Percentiles rank a stretch among this genome's conserved stretches.
These are phyloP conservation scores for Platycercus adscitus DNA, from an alignment of 2,113 vertebrate genomes.

Conservation along the genomic window DNA sequence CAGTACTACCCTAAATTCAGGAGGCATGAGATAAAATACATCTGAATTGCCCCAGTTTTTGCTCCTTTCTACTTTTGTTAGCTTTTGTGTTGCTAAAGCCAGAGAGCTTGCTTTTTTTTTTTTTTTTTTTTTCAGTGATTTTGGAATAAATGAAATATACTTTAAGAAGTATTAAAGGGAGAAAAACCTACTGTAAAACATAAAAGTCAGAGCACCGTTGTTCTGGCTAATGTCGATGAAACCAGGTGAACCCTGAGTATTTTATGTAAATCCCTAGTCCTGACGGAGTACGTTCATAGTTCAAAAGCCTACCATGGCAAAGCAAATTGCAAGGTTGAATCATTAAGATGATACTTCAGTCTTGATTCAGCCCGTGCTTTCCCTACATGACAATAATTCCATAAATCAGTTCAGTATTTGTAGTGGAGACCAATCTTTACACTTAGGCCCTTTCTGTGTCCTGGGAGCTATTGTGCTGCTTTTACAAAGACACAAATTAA, in stretches of 20 bases:
- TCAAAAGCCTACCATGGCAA: neutral
- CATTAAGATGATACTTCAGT: neutral
- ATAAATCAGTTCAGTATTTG: neutral
- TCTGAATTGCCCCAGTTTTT: neutral
- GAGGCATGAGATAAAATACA: neutral
- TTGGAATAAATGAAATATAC: neutral
- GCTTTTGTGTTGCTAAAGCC: neutral
- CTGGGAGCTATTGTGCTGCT: neutral
- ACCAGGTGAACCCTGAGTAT: conserved; percentile 6
- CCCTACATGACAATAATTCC: neutral
- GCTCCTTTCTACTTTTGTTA: neutral
- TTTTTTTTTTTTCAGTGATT: neutral
- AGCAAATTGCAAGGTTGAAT: neutral
- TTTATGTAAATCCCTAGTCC: neutral
- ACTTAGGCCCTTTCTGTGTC: neutral
- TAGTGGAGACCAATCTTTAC: neutral
- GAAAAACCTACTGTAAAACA: neutral
- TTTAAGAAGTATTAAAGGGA: neutral
- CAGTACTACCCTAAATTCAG: neutral
- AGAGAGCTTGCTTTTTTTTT: neutral
- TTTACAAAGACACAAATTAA: neutral
- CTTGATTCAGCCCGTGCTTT: neutral
- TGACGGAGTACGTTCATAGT: neutral
- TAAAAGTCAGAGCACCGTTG: neutral
- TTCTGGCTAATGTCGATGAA: neutral